A percentile compares a stretch with the other conserved stretches of the same genome.
Evolutionary conservation across 1,140 invertebrate genomes (phyloP).

Genomic region (Pseudomyrmex gracilis): DNA sequence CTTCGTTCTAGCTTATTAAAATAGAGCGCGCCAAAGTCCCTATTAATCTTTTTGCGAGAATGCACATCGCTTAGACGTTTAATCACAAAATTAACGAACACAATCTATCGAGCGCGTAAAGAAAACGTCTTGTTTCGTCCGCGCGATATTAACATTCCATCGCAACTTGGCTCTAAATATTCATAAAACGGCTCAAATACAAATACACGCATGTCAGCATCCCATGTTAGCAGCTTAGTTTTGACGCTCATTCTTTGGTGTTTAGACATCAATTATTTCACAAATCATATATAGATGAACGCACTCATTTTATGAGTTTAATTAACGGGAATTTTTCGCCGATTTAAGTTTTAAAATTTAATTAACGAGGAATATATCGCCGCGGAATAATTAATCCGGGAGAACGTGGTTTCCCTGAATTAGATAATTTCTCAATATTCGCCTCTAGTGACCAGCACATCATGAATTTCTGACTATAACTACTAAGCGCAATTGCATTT

Average conservation of each 20-base stretch:
- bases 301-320: constrained; percentile 10
- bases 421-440: constrained; percentile 28
- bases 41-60: constrained; percentile 25
- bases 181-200: constrained; percentile 48
- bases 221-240: constrained; percentile 28
- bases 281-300: neutral
- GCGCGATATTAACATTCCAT: constrained; percentile 61
- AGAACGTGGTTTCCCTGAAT: constrained; percentile 22
- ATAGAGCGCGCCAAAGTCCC: neutral
- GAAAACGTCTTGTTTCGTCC: constrained; percentile 26
- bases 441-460: neutral
- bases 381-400: constrained; percentile 5
- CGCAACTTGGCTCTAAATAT: constrained; percentile 49
- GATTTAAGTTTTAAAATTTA: neutral
- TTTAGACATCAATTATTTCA: constrained; percentile 50
- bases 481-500: neutral
- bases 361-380: neutral
- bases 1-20: neutral
- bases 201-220: constrained; percentile 41
- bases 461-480: constrained; percentile 21
- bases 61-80: neutral
- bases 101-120: neutral
- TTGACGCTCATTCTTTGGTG: neutral
- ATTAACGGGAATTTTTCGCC: neutral
- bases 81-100: constrained; percentile 30